Conservation (phyloP, 2,113 vertebrate genomes). For the Colossoma macropomum region DNA sequence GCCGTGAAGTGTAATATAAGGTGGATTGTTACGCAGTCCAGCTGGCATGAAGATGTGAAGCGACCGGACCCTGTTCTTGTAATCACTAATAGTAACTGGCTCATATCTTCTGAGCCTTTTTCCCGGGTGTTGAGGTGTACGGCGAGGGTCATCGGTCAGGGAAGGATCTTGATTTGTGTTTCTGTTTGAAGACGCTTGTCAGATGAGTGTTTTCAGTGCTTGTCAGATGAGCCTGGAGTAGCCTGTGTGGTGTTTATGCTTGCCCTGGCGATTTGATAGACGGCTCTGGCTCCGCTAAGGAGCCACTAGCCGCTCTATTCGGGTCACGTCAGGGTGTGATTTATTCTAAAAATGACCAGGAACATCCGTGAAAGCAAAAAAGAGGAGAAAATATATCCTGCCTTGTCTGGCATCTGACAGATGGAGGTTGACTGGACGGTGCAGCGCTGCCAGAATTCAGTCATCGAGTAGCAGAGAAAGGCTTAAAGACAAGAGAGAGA, state of each 20-base stretch:
- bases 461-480: slow-evolving; percentile 8
- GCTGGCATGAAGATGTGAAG: too few species aligned
- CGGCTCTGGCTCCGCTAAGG: neutral
- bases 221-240: neutral
- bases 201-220: neutral
- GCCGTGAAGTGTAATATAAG: too few species aligned
- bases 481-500: neutral
- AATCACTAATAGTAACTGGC: too few species aligned
- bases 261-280: neutral
- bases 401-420: slow-evolving; percentile 50
- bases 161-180: neutral
- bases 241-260: neutral
- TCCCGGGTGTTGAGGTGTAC: neutral
- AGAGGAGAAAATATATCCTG: neutral
- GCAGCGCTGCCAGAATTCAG: slow-evolving; percentile 36
- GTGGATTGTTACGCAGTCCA: too few species aligned
- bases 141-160: too few species aligned
- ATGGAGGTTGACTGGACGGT: slow-evolving; percentile 51
- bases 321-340: slow-evolving; percentile 24
- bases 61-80: neutral
- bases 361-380: neutral
- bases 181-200: neutral
- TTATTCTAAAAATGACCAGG: slow-evolving; percentile 5
- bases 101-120: too few species aligned
- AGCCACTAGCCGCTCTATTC: neutral